phyloP scores from a whole-genome alignment of 35 echinoderm and acorn worm species.

The Apostichopus parvimensis region DNA sequence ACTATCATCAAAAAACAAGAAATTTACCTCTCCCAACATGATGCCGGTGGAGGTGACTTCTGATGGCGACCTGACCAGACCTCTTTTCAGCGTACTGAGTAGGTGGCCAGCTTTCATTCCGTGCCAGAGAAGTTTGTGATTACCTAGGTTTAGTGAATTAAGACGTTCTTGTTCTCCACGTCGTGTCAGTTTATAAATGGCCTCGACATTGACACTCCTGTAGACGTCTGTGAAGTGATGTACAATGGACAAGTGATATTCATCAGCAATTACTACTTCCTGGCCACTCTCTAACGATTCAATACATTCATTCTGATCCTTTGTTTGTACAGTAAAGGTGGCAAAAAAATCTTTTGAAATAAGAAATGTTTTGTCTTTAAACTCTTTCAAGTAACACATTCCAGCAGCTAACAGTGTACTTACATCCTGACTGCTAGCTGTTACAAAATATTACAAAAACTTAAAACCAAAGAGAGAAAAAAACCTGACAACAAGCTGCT shows the following conservation, averaged over 20 bases:
- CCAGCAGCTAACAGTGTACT: too few species aligned
- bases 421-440: too few species aligned
- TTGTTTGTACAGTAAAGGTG: too few species aligned
- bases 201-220: constrained; percentile 34
- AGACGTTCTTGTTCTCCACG: constrained; percentile 42
- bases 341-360: too few species aligned
- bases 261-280: too few species aligned
- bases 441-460: too few species aligned
- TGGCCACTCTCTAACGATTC: too few species aligned
- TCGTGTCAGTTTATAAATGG: constrained; percentile 49
- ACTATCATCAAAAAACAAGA: neutral
- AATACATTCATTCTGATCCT: too few species aligned
- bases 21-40: constrained; percentile 71
- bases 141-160: neutral
- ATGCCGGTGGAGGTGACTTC: constrained; percentile 64
- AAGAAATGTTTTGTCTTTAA: too few species aligned
- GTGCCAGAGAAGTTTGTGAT: constrained; percentile 66
- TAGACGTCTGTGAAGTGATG: neutral
- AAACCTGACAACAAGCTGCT: too few species aligned
- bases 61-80: neutral
- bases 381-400: too few species aligned
- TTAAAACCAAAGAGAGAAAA: too few species aligned
- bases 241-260: neutral
- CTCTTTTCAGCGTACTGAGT: constrained; percentile 56
- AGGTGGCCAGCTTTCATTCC: constrained; percentile 61